Evolutionary conservation across 2,888 invertebrate species (phyloP), one percentile per base, ranked within the genome.

Genomic region (Petrophora chlorosata): DNA sequence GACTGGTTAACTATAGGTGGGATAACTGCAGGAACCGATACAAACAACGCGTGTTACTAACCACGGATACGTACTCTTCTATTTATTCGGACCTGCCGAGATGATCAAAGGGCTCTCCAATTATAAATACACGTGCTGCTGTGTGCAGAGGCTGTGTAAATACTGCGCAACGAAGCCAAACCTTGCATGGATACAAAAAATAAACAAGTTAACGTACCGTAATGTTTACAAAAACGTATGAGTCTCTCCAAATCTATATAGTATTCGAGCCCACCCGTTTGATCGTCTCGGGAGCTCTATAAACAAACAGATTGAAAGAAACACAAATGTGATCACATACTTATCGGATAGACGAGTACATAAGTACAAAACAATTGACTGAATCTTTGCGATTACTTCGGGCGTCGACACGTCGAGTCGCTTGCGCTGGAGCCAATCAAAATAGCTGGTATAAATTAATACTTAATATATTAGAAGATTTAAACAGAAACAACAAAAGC

Each of bases 1-100:
- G 89, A 88, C 89, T 89, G 89, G 79, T 80, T 77, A 79, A 80
- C 80, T 79, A 76, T 76, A 85, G 87, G 89, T 86, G 88, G 88
- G 88, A 81, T 82, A 63, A 67, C 74, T 73, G 70, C 75, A 82
- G 79, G 82, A 81, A 79, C 80, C 73, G 73, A 79, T 67, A 65
- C 59, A 55, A 64, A 54, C 56, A 64, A 53, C 44, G 61, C 49
- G 52, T 41, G 46, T 43, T n/a, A n/a, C 42, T 33, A 58, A 63
- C 53, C 57, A 59, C 48, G 48, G 57, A 52, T 38, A 35, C 34
- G 48, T 42, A 51, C 49, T 23, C 42, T 49, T 44, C 1, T 52
- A 44, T 44, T 35, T 42, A 10, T 26, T 26, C 32, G 22, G n/a
- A 9, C 5, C 26, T 22, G 28, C 42, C 17, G 47, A 41, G 41